Evolutionary conservation across 2,888 invertebrate species (phyloP), one percentile per base, ranked within the genome.

Genomic region (Eupithecia centaureata): DNA sequence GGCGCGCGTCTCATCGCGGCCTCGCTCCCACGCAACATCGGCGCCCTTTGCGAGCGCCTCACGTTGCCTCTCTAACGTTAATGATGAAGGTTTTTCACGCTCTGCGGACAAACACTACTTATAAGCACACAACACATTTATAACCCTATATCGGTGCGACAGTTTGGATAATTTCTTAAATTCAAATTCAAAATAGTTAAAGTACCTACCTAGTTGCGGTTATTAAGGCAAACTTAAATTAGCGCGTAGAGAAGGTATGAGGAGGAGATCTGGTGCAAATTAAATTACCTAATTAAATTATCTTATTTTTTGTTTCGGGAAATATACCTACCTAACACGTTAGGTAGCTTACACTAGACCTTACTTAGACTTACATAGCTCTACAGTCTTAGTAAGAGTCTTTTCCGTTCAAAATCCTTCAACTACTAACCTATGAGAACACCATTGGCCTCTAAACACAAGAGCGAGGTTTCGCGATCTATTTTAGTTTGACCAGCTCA

Each of bases 61-160:
- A 90, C 93, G 94, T 94, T 94, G 94, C 93, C 94, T 94, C 95
- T 94, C 95, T 93, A 93, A 93, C 94, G 94, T 92, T 94, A 91
- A 94, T 94, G 91, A 88, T 92, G 92, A 86, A 86, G 89, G 91
- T 95, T 95, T 95, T 95, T 96, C 96, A 95, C 95, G 96, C 95
- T 96, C 96, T 96, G 91, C 30, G 88, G 89, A 73, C 65, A 75
- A 71, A 68, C 69, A 12, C 2, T 18, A 32, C 33, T 33, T 18
- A n/a, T 61, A 5, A 61, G 51, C 27, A 52, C 25, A 7, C 22
- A 25, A 25, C 13, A 12, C 22, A 51, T 42, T 3, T 42, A 18
- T 3, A 7, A 42, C 8, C 3, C 18, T 42, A 8, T 5, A n/a
- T n/a, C n/a, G n/a, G n/a, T n/a, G n/a, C n/a, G n/a, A n/a, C n/a